phyloP scores from a whole-genome alignment of 2,888 invertebrate genomes.

The Torymus auratus region DNA sequence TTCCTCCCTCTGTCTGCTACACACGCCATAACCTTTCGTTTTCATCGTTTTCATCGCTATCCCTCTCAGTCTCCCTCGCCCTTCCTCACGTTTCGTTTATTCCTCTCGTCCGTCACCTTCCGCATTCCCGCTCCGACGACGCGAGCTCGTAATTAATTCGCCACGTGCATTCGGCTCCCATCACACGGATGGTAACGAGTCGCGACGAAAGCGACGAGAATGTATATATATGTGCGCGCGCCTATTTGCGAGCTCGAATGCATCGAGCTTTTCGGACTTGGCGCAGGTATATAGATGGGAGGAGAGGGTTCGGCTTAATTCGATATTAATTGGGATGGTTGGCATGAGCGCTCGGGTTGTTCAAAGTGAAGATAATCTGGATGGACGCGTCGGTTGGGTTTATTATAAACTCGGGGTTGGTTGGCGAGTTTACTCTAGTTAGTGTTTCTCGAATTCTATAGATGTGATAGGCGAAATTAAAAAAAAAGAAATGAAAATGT shows the following conservation, averaged over 20 bases:
- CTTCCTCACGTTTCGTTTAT: conserved; percentile 29
- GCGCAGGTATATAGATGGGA: too few species aligned
- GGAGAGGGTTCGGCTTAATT: too few species aligned
- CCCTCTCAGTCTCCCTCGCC: not conserved
- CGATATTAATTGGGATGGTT: too few species aligned
- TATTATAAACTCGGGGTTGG: too few species aligned
- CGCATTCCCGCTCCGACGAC: conserved; percentile 30
- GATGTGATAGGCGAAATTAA: too few species aligned
- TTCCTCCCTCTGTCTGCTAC: not conserved
- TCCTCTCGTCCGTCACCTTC: conserved; percentile 53
- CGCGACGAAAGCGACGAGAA: not conserved
- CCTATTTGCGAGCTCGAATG: not conserved
- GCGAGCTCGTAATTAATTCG: conserved; percentile 70
- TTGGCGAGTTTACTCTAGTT: too few species aligned
- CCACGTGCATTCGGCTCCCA: conserved; percentile 61
- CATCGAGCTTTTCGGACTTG: not conserved
- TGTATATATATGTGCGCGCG: conserved; percentile 4
- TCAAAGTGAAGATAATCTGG: too few species aligned
- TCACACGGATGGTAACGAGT: not conserved
- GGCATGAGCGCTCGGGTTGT: too few species aligned
- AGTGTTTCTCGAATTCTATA: too few species aligned
- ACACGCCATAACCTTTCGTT: not conserved
- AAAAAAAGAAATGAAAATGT: too few species aligned
- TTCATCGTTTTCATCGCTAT: conserved; percentile 13
- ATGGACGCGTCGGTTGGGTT: too few species aligned